Evolutionary conservation across 1,140 invertebrate genomes (phyloP).

Genomic region (Spodoptera frugiperda): DNA sequence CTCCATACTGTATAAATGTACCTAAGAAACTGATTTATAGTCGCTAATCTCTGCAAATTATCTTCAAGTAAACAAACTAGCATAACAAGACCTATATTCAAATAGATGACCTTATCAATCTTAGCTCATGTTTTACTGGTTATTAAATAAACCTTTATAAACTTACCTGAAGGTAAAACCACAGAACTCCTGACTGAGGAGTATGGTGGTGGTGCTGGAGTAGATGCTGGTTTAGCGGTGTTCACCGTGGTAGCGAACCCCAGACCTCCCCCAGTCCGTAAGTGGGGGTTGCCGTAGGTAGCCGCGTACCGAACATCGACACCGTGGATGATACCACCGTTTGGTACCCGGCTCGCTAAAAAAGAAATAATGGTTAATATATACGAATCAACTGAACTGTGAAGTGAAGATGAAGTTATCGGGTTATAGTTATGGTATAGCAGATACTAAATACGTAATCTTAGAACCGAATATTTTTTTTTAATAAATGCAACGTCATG

Average conservation of each 20-base stretch:
- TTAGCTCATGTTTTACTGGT: not conserved
- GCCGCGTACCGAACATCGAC: slow-evolving; percentile 95
- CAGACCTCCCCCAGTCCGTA: slow-evolving; percentile 87
- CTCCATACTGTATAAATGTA: too few relatives aligned
- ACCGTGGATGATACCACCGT: slow-evolving; percentile 81
- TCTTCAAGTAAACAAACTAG: too few relatives aligned
- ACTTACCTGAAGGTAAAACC: slow-evolving; percentile 76
- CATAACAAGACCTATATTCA: too few relatives aligned
- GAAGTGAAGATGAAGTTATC: too few relatives aligned
- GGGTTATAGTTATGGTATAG: not conserved
- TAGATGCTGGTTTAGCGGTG: slow-evolving; percentile 91
- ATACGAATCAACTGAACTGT: not conserved
- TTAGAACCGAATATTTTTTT: too few relatives aligned
- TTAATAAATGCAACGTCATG: too few relatives aligned
- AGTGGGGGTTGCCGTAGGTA: slow-evolving; percentile 95
- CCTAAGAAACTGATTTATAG: too few relatives aligned
- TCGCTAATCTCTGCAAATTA: too few relatives aligned
- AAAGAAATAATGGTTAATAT: not conserved
- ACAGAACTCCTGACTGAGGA: slow-evolving; percentile 84
- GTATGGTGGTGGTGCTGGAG: slow-evolving; percentile 92
- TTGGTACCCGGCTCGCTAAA: slow-evolving; percentile 67
- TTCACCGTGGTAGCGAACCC: slow-evolving; percentile 87
- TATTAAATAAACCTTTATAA: not conserved
- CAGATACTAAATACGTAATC: too few relatives aligned
- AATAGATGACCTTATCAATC: not conserved